Conservation (phyloP, 2,888 invertebrate species). For the Acrobasis consociella region DNA sequence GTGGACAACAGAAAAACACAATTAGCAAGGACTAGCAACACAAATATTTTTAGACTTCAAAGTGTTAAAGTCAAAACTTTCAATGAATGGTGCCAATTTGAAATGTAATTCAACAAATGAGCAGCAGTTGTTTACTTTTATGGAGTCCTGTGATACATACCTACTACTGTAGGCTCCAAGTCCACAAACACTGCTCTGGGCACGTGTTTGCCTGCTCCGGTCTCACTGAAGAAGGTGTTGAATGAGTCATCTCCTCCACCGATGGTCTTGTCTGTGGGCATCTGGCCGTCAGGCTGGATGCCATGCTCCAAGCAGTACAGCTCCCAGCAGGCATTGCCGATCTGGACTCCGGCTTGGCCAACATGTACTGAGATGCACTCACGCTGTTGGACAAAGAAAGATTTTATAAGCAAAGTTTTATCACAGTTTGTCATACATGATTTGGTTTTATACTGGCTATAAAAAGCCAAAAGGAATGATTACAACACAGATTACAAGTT, state of each 20-base stretch:
- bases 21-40: neutral
- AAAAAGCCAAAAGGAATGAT: too few relatives aligned
- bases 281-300: conserved; percentile 96
- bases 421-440: too few relatives aligned
- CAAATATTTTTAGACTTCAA: too few relatives aligned
- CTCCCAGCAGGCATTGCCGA: conserved; percentile 95
- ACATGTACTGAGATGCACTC: conserved; percentile 86
- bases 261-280: conserved; percentile 96
- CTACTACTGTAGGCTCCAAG: conserved; percentile 97
- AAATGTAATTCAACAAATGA: too few relatives aligned
- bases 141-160: conserved; percentile 46
- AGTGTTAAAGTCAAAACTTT: too few relatives aligned
- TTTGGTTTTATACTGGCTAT: too few relatives aligned
- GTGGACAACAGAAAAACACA: conserved; percentile 43
- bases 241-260: conserved; percentile 97
- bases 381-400: conserved; percentile 69
- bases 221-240: conserved; percentile 97
- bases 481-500: too few relatives aligned
- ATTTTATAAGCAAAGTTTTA: too few relatives aligned
- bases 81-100: too few relatives aligned
- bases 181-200: conserved; percentile 97
- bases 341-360: conserved; percentile 89
- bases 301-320: conserved; percentile 94
- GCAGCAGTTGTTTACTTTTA: too few relatives aligned
- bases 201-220: conserved; percentile 97